Percentiles rank a stretch among this genome's conserved stretches.
These are phyloP conservation scores for Ophion costatus DNA, from an alignment of 2,888 invertebrate genomes.

Conservation along the genomic window DNA sequence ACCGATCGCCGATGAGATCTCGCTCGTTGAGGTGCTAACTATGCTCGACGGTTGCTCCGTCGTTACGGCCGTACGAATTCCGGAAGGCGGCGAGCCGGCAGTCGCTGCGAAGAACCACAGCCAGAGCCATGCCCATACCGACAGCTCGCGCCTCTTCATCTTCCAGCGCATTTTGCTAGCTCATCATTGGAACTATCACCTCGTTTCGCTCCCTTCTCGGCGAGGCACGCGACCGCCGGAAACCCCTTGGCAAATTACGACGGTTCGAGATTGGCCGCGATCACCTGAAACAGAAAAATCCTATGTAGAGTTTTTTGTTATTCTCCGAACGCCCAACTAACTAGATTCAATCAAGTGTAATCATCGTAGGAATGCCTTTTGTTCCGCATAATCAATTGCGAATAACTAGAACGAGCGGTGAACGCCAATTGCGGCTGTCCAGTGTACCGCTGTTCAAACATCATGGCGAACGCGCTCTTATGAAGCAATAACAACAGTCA, in stretches of 20 bases:
- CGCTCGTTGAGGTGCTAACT: conserved; percentile 35
- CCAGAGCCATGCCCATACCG: conserved; percentile 81
- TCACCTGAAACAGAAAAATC: conserved; percentile 69
- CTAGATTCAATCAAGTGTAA: conserved; percentile 30
- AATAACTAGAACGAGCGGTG: conserved; percentile 10
- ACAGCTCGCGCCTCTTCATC: conserved; percentile 80
- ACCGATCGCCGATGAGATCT: conserved; percentile 62
- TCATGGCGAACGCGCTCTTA: conserved; percentile 12
- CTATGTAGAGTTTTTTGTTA: conserved; percentile 4
- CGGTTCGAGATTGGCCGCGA: conserved; percentile 31
- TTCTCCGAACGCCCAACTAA: conserved; percentile 4
- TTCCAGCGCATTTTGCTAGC: conserved; percentile 81
- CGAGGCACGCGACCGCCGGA: neutral
- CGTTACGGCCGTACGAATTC: conserved; percentile 49
- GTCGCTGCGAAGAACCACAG: conserved; percentile 80
- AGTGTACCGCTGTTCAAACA: conserved; percentile 16
- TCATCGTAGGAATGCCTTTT: conserved; percentile 10
- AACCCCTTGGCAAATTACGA: conserved; percentile 19
- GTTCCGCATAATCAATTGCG: conserved; percentile 55
- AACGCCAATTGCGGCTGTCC: conserved; percentile 41
- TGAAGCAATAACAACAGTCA: conserved; percentile 43
- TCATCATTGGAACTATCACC: conserved; percentile 75
- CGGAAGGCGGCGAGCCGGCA: conserved; percentile 75
- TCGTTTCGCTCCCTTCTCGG: conserved; percentile 47
- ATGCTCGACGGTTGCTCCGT: conserved; percentile 52